Conservation (phyloP, 2,113 vertebrate species). For the Phrynocephalus versicolor region DNA sequence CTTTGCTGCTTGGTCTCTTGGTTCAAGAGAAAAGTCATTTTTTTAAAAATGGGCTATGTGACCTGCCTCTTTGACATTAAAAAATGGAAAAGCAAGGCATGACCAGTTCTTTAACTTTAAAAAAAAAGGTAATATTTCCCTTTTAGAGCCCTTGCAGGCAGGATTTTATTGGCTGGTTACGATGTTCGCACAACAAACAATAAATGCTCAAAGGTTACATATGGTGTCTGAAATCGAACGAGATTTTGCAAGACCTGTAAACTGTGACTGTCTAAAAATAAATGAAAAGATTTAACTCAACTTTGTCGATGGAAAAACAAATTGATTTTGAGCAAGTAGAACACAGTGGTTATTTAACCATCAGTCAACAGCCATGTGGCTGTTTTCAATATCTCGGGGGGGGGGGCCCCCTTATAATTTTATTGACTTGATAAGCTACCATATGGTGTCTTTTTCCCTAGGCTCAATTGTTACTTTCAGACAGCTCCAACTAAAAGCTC, state of each 20-base stretch:
- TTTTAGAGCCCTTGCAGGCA: background rate
- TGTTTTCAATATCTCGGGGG: background rate
- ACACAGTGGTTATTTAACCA: background rate
- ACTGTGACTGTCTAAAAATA: background rate
- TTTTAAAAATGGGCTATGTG: background rate
- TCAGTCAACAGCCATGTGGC: background rate
- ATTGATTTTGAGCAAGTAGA: conserved; percentile 4
- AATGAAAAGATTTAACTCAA: background rate
- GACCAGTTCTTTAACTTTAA: background rate
- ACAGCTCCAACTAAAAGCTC: background rate
- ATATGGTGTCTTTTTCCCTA: background rate
- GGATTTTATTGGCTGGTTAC: background rate
- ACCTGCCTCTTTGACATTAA: background rate
- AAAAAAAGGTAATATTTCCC: background rate
- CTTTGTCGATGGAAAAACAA: background rate
- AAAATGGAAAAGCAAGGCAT: background rate
- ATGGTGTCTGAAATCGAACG: background rate
- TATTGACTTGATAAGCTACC: background rate
- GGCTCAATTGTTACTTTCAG: background rate
- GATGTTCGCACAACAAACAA: background rate
- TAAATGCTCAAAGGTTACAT: background rate
- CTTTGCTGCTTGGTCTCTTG: background rate
- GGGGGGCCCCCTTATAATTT: background rate
- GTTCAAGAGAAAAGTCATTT: background rate
- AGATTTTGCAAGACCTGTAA: background rate